phyloP scores from a whole-genome alignment of 2,888 invertebrate species.

The Loripinus fragilis region DNA sequence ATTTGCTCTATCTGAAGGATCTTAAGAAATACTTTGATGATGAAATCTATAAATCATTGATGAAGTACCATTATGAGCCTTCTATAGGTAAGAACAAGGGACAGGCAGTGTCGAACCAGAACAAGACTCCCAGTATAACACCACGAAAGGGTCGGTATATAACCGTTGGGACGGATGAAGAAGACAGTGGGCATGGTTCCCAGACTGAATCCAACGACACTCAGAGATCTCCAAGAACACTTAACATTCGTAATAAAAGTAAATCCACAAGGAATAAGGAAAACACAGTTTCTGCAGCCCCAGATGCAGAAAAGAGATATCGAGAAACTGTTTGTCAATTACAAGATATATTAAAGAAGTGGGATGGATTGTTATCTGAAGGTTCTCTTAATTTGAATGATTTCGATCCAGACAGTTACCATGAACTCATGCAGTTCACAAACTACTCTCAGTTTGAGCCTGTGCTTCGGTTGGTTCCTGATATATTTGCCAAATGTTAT shows the following conservation, averaged over 20 bases:
- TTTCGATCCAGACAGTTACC: conserved; percentile 78
- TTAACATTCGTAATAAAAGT: too few species aligned
- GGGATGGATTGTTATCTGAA: conserved; percentile 73
- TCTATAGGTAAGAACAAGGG: conserved; percentile 32
- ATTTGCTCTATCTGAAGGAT: conserved; percentile 69
- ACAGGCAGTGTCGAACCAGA: not conserved
- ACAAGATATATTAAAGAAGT: conserved; percentile 67
- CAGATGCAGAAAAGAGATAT: conserved; percentile 49
- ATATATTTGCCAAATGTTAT: conserved; percentile 79
- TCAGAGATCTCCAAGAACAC: conserved; percentile 10
- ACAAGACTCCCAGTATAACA: not conserved
- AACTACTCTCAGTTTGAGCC: conserved; percentile 69
- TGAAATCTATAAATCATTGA: conserved; percentile 71
- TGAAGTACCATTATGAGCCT: conserved; percentile 74
- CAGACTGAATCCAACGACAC: conserved; percentile 40
- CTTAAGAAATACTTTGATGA: conserved; percentile 77
- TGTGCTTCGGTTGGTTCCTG: conserved; percentile 76
- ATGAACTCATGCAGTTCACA: conserved; percentile 72
- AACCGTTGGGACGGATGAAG: conserved; percentile 21
- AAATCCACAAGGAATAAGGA: conserved; percentile 12
- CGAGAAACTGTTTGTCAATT: conserved; percentile 67
- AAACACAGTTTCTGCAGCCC: not conserved
- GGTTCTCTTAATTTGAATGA: conserved; percentile 64
- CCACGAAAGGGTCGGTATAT: not conserved
- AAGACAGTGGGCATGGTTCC: conserved; percentile 60